Conservation (phyloP, 2,797 vertebrate species). For the Enteromius anoplus region DNA sequence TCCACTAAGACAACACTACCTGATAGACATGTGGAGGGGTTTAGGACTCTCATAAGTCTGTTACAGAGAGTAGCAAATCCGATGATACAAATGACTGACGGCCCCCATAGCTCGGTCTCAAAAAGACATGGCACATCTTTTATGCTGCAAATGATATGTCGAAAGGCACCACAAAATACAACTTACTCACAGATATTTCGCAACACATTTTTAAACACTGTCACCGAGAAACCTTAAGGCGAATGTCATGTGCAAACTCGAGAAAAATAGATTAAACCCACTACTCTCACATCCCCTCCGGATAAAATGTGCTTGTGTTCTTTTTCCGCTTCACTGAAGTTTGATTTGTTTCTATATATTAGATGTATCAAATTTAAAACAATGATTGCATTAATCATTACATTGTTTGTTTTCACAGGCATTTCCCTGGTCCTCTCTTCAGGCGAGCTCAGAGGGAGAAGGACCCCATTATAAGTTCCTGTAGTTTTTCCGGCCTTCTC, state of each 20-base stretch:
- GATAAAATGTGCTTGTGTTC: slow-evolving; percentile 77
- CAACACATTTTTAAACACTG: slow-evolving; percentile 82
- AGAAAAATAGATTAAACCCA: slow-evolving; percentile 63
- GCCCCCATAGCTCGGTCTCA: slow-evolving; percentile 62
- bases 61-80: slow-evolving; percentile 62
- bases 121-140: slow-evolving; percentile 64
- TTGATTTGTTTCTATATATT: slow-evolving; percentile 65
- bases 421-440: slow-evolving; percentile 69
- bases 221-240: slow-evolving; percentile 88
- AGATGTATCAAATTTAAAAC: slow-evolving; percentile 69
- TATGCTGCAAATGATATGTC: slow-evolving; percentile 73
- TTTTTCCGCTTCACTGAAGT: slow-evolving; percentile 48
- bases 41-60: slow-evolving; percentile 63
- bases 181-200: slow-evolving; percentile 81
- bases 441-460: slow-evolving; percentile 51
- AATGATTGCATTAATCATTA: slow-evolving; percentile 75
- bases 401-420: slow-evolving; percentile 73
- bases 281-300: slow-evolving; percentile 61
- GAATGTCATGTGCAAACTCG: slow-evolving; percentile 86
- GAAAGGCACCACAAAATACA: slow-evolving; percentile 93
- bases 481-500: slow-evolving; percentile 85
- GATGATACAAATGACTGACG: slow-evolving; percentile 66
- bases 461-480: slow-evolving; percentile 70
- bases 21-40: slow-evolving; percentile 68
- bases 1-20: slow-evolving; percentile 73